A percentile compares a stretch with the other conserved stretches of the same genome.
phyloP scores from a whole-genome alignment of 2,113 vertebrate genomes.

The Camelus bactrianus region DNA sequence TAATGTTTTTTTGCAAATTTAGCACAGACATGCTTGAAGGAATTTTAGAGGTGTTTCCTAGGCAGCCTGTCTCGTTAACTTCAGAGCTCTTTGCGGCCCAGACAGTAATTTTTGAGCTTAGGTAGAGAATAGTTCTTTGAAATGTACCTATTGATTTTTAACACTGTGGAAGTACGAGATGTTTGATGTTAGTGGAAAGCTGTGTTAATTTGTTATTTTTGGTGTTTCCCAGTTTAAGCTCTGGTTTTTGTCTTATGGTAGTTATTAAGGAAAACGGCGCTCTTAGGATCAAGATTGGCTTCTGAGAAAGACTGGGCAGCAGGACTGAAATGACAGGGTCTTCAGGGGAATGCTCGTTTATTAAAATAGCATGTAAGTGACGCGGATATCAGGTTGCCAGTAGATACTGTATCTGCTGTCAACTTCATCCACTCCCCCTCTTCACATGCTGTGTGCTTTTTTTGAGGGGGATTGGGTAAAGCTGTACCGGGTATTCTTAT shows the following conservation, averaged over 20 bases:
- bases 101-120: neutral
- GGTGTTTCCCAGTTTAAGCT: neutral
- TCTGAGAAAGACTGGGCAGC: neutral
- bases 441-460: neutral
- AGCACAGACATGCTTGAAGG: neutral
- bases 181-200: neutral
- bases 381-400: rapidly evolving
- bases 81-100: neutral
- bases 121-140: neutral
- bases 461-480: neutral
- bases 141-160: neutral
- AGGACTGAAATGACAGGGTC: neutral
- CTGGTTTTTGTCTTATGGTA: neutral
- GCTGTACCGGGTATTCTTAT: neutral
- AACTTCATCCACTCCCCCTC: neutral
- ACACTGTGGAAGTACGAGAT: neutral
- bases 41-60: constrained; percentile 8
- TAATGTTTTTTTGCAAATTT: neutral
- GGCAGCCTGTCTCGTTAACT: neutral
- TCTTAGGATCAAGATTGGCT: neutral
- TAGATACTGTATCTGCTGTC: neutral
- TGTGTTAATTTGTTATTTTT: neutral
- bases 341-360: neutral
- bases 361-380: neutral
- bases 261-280: neutral